Conservation (phyloP, 2,113 vertebrate species). For the Coptodon rendalli region DNA sequence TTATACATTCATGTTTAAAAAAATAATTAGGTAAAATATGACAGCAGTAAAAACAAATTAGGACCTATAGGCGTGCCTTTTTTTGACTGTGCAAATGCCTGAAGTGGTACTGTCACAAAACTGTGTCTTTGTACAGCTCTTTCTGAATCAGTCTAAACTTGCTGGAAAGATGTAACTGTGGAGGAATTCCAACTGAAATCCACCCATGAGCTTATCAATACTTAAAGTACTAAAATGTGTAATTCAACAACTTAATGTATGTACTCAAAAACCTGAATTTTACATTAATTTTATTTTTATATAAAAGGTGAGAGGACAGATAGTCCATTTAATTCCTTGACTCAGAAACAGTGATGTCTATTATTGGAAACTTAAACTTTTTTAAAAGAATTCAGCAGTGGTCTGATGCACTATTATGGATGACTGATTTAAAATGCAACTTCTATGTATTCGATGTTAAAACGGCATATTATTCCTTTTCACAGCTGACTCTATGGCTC, state of each 20-base stretch:
- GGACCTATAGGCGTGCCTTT: background rate
- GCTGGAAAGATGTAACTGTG: background rate
- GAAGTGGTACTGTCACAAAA: background rate
- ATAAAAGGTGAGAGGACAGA: background rate
- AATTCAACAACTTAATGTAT: background rate
- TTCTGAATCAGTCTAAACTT: background rate
- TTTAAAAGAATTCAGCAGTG: rapidly evolving
- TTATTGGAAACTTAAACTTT: background rate
- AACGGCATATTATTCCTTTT: background rate
- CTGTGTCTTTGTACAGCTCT: background rate
- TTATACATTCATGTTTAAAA: background rate
- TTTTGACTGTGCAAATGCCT: background rate
- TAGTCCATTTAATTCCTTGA: background rate
- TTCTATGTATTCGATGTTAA: background rate
- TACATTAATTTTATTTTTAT: background rate
- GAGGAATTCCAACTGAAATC: rapidly evolving
- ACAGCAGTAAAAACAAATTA: background rate
- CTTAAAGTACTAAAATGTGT: background rate
- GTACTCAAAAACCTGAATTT: background rate
- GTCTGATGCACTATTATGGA: background rate
- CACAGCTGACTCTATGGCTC: background rate
- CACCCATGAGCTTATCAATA: background rate
- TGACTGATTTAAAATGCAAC: background rate
- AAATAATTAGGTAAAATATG: background rate
- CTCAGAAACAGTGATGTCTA: background rate